Conservation (phyloP, 2,888 invertebrate species). For the Tryphoninae sp. region DNA sequence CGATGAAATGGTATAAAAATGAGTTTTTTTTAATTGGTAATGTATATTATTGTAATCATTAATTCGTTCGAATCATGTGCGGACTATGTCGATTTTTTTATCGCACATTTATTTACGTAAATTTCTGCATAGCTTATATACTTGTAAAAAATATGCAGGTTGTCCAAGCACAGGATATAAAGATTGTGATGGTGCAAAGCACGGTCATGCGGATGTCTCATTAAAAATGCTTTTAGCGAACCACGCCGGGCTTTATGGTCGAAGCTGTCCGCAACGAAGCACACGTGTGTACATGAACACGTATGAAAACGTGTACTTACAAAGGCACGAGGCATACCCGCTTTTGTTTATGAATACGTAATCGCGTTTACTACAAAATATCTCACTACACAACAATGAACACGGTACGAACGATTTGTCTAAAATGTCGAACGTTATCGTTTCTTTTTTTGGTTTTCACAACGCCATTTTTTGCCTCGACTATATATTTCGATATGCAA, state of each 20-base stretch:
- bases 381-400: conserved; percentile 41
- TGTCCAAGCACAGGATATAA: conserved; percentile 10
- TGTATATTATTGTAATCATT: not conserved
- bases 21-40: not conserved
- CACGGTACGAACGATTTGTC: conserved; percentile 42
- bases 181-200: conserved; percentile 65
- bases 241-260: conserved; percentile 50
- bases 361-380: conserved; percentile 38
- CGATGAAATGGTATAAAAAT: no score
- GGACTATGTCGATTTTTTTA: conserved; percentile 18
- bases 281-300: conserved; percentile 15
- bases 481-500: not conserved
- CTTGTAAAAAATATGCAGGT: not conserved
- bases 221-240: conserved; percentile 72
- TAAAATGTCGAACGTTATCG: conserved; percentile 15
- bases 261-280: conserved; percentile 11
- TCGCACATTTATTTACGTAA: not conserved
- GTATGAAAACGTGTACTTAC: not conserved
- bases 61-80: not conserved
- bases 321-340: conserved; percentile 29
- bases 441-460: not conserved
- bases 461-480: conserved; percentile 3
- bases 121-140: not conserved
- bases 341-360: conserved; percentile 58
- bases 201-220: conserved; percentile 71